A percentile compares a stretch with the other conserved stretches of the same genome.
phyloP scores from a whole-genome alignment of 2,888 invertebrate species.

The Amphiduros pacificus region DNA sequence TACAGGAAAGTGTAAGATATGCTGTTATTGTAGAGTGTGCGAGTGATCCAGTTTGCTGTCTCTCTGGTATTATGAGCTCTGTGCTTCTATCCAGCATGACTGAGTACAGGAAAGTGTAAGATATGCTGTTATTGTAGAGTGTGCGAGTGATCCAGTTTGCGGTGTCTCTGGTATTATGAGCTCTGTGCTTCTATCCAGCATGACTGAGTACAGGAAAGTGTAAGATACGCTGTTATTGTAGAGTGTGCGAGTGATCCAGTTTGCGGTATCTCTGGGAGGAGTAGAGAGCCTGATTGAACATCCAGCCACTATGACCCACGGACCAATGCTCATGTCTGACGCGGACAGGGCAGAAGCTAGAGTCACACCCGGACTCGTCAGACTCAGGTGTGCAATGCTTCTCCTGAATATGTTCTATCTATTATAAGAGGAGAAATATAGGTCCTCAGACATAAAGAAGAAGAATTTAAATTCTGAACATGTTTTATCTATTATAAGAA shows the following conservation, averaged over 20 bases:
- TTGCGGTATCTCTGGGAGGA: conserved; percentile 92
- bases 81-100: too few species aligned
- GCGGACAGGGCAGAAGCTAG: conserved; percentile 73
- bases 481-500: neutral
- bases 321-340: conserved; percentile 74
- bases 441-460: neutral
- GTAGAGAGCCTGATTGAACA: conserved; percentile 92
- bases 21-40: too few species aligned
- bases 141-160: too few species aligned
- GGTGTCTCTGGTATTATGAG: too few species aligned
- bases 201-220: too few species aligned
- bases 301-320: conserved; percentile 93
- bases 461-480: neutral
- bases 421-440: too few species aligned
- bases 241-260: conserved; percentile 41
- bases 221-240: too few species aligned
- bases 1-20: too few species aligned
- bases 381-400: conserved; percentile 64
- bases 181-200: too few species aligned
- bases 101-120: too few species aligned
- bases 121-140: conserved; percentile 34
- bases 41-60: too few species aligned
- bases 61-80: too few species aligned
- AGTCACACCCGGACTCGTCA: conserved; percentile 81
- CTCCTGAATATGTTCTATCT: neutral